Evolutionary conservation across 2,797 vertebrate species (phyloP).

Genomic region (Macroramphosus scolopax): DNA sequence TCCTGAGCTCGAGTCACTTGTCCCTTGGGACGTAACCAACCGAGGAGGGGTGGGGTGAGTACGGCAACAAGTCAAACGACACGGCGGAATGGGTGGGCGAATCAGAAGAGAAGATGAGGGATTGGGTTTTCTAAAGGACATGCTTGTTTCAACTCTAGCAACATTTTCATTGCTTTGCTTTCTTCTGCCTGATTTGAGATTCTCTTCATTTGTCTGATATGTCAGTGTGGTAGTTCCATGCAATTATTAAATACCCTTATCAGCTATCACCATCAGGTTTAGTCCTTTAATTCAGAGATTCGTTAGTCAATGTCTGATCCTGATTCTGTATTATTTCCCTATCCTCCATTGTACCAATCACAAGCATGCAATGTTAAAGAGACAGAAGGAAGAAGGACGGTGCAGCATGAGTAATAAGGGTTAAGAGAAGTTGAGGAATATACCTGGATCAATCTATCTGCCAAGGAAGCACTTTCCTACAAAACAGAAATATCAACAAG

Average conservation of each 20-base stretch:
- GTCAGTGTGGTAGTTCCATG: slow-evolving; percentile 48
- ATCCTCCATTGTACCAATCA: slow-evolving; percentile 33
- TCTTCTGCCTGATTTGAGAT: slow-evolving; percentile 20
- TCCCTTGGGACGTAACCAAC: slow-evolving; percentile 86
- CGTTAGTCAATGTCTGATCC: neutral
- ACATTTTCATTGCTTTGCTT: slow-evolving; percentile 15
- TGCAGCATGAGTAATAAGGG: slow-evolving; percentile 30
- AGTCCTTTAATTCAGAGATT: slow-evolving; percentile 11
- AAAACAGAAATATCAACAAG: slow-evolving; percentile 91
- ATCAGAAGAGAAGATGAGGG: slow-evolving; percentile 45
- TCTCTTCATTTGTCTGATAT: slow-evolving; percentile 14
- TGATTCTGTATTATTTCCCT: slow-evolving; percentile 7
- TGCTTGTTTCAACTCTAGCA: slow-evolving; percentile 55
- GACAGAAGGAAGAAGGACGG: slow-evolving; percentile 28
- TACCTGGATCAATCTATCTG: slow-evolving; percentile 99
- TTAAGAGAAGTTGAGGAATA: slow-evolving; percentile 71
- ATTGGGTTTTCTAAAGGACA: slow-evolving; percentile 47
- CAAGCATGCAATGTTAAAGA: slow-evolving; percentile 63
- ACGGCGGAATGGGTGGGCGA: slow-evolving; percentile 37
- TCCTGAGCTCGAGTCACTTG: slow-evolving; percentile 99
- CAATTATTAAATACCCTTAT: slow-evolving; percentile 33
- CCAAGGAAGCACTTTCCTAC: slow-evolving; percentile 99
- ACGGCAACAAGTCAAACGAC: slow-evolving; percentile 38
- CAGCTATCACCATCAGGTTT: slow-evolving; percentile 12
- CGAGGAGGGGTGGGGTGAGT: slow-evolving; percentile 61